Percentiles rank a stretch among this genome's conserved stretches.
Conservation (phyloP, 2,113 vertebrate species). For the Oryzias javanicus region DNA sequence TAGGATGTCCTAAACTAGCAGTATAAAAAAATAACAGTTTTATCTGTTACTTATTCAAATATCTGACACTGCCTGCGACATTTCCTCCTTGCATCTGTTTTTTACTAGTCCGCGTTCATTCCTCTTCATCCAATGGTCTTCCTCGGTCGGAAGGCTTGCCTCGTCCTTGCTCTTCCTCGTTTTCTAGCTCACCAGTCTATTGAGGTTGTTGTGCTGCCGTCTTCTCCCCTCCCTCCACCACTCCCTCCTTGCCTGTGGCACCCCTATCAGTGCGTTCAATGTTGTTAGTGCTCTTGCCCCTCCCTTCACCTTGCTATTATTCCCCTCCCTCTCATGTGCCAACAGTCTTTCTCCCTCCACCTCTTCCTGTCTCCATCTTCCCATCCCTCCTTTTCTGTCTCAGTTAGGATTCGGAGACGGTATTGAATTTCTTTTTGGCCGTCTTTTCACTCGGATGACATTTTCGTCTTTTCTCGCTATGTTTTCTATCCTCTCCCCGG, state of each 20-base stretch:
- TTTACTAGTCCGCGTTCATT: constrained; percentile 9
- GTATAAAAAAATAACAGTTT: constrained; percentile 31
- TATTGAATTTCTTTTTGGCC: constrained; percentile 42
- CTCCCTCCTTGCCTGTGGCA: constrained; percentile 52
- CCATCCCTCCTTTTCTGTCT: constrained; percentile 22
- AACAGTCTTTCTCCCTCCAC: constrained; percentile 26
- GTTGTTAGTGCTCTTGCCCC: constrained; percentile 49
- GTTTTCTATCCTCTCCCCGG: constrained; percentile 10
- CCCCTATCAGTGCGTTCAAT: constrained; percentile 57
- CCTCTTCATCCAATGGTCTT: constrained; percentile 17
- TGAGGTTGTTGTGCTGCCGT: constrained; percentile 36
- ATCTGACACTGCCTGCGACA: constrained; percentile 3
- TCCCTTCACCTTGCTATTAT: constrained; percentile 67
- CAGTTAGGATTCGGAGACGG: constrained; percentile 36
- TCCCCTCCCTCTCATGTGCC: constrained; percentile 62
- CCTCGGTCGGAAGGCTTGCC: constrained; percentile 22
- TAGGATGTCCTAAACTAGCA: constrained; percentile 22
- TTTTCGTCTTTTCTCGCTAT: constrained; percentile 38
- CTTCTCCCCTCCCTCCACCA: constrained; percentile 42
- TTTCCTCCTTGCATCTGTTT: neutral
- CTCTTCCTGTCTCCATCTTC: constrained; percentile 23
- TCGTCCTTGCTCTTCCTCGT: constrained; percentile 35
- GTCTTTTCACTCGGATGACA: constrained; percentile 32
- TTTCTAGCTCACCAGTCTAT: constrained; percentile 38
- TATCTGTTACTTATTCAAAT: constrained; percentile 6